A percentile compares a stretch with the other conserved stretches of the same genome.
These are phyloP conservation scores for Chionis minor DNA, from an alignment of 2,113 vertebrate species.

Conservation along the genomic window DNA sequence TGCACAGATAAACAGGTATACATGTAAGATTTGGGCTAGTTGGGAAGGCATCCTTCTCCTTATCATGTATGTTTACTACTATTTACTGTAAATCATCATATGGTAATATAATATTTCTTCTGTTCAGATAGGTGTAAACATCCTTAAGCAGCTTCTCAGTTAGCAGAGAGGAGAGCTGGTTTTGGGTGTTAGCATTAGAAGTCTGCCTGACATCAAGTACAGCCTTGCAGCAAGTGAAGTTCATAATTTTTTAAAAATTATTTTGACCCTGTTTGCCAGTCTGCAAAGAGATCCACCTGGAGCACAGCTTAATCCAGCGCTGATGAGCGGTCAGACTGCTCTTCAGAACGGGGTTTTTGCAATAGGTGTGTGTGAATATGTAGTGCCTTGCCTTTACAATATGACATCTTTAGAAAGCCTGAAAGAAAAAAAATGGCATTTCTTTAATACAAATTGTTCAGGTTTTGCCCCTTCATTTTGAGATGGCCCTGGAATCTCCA, in stretches of 20 bases:
- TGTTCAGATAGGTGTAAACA: background rate
- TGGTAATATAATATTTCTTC: background rate
- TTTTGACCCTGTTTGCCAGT: background rate
- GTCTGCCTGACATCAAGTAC: background rate
- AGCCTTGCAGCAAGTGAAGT: background rate
- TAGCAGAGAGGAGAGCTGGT: background rate
- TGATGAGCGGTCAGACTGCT: background rate
- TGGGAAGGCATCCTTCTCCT: background rate
- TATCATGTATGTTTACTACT: background rate
- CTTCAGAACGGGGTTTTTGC: background rate
- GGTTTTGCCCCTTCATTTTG: background rate
- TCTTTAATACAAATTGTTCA: background rate
- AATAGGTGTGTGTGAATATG: background rate
- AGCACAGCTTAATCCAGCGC: background rate
- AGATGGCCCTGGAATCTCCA: background rate
- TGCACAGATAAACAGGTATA: background rate
- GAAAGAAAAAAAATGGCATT: background rate
- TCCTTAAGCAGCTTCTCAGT: background rate
- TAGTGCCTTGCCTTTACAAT: background rate
- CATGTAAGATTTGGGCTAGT: background rate
- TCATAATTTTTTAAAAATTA: background rate
- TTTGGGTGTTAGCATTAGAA: background rate
- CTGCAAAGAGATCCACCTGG: background rate
- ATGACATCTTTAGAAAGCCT: background rate
- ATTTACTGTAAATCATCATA: background rate